phyloP scores from a whole-genome alignment of 2,113 vertebrate species.

The Leptobrachium ailaonicum region DNA sequence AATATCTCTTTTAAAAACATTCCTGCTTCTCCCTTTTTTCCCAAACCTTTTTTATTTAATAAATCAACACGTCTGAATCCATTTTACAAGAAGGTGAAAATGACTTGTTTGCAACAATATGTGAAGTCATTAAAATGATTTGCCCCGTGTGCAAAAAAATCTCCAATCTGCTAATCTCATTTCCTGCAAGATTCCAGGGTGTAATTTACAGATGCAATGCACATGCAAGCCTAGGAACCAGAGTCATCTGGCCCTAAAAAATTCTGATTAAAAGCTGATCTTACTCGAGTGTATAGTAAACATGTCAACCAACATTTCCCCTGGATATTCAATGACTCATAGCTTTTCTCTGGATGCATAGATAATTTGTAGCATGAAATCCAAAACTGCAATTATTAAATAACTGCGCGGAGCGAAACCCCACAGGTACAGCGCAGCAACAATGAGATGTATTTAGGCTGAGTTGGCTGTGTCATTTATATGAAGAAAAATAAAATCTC shows the following conservation, averaged over 20 bases:
- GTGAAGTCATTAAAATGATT: slow-evolving; percentile 49
- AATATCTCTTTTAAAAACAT: too few species aligned
- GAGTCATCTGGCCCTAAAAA: slow-evolving; percentile 54
- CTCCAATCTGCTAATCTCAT: slow-evolving; percentile 58
- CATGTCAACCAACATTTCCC: slow-evolving; percentile 52
- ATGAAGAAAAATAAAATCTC: background rate
- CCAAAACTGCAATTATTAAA: slow-evolving; percentile 50
- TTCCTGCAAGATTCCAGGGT: slow-evolving; percentile 51
- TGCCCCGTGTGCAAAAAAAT: slow-evolving; percentile 27
- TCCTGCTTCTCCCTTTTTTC: too few species aligned
- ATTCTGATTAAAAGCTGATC: slow-evolving; percentile 39
- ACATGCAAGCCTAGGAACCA: slow-evolving; percentile 45
- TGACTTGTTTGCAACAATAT: slow-evolving; percentile 28
- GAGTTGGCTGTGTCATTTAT: slow-evolving; percentile 3
- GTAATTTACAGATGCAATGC: slow-evolving; percentile 56
- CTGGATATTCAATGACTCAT: slow-evolving; percentile 48
- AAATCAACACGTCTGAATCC: background rate
- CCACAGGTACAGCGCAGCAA: slow-evolving; percentile 33
- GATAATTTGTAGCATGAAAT: slow-evolving; percentile 51
- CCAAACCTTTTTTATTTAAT: too few species aligned
- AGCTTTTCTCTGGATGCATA: slow-evolving; percentile 43
- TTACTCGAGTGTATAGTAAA: slow-evolving; percentile 52
- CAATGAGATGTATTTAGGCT: slow-evolving; percentile 26
- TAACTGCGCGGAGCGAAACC: slow-evolving; percentile 37
- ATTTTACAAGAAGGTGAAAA: slow-evolving; percentile 19